Base-by-base conservation (phyloP, 2,797 vertebrate species). In the Coccyzus lansbergi region DNA sequence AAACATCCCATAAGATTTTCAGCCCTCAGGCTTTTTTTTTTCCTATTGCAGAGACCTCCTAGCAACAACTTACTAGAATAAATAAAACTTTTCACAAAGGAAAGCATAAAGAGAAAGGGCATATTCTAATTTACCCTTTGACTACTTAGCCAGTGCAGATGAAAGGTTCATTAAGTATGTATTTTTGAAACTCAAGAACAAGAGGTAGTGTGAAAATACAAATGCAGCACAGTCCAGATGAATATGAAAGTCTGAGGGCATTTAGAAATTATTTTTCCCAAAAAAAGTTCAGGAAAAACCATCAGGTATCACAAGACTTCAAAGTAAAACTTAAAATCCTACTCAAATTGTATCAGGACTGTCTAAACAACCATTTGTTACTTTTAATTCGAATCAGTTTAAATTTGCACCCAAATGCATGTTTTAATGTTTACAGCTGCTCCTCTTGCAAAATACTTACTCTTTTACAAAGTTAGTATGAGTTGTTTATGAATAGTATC, bases 401-500 rank as follows among this genome's bases (percentile, higher is more conserved):
- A 78, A 96, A 85, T 79, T 92, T 83, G 82, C 72, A 75, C 81
- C 84, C 42, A 92, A 87, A 97, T 93, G 87, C 59, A 96, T 42
- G 25, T 86, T 93, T 86, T 65, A 52, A 25, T 53, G 83, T 88
- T 79, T 69, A 86, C 58, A 89, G 88, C 83, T 91, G 76, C 83
- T 93, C 84, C 31, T 49, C 88, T 93, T 95, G 63, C 75, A 94
- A 90, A 90, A 91, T 28, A 70, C 21, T 96, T 88, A 52, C 90
- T 70, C 80, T 89, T 94, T 78, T 11, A 62, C 53, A 89, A 88
- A 94, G 84, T 78, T 84, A 67, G n/a, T 88, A 86, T 25, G 63
- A 74, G 63, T 69, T 76, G 86, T 93, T 96, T 95, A 91, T 80
- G 83, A 96, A 90, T 96, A 93, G 90, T 94, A 96, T 92, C 81